phyloP scores from a whole-genome alignment of 2,113 vertebrate genomes.

The Enhydra lutris region DNA sequence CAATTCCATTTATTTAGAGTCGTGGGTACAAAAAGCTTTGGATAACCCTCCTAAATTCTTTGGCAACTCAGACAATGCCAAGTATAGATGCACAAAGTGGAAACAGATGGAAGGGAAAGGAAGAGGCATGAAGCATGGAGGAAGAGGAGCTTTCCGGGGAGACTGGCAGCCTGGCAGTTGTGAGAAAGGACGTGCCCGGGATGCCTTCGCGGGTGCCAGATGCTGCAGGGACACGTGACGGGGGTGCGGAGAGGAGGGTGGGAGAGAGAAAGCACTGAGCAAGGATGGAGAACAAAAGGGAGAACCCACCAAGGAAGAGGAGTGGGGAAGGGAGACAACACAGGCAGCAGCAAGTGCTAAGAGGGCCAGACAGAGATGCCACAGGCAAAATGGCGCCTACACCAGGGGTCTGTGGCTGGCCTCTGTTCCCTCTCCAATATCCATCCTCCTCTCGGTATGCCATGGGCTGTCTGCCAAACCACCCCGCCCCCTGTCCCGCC shows the following conservation, averaged over 20 bases:
- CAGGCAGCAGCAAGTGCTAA: not conserved
- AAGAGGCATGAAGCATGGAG: not conserved
- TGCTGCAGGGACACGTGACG: not conserved
- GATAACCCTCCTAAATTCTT: not conserved
- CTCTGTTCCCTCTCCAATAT: not conserved
- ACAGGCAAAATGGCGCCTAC: no score
- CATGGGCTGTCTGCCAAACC: not conserved
- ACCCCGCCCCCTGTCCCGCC: rapidly evolving
- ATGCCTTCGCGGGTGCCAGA: not conserved
- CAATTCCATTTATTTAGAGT: slow-evolving; percentile 1
- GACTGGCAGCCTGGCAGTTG: not conserved
- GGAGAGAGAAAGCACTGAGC: not conserved
- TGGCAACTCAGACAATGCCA: not conserved
- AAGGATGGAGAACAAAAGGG: not conserved
- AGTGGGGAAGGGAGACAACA: not conserved
- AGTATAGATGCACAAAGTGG: not conserved
- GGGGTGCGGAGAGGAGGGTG: no score
- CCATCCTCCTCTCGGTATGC: not conserved
- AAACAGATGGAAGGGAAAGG: not conserved
- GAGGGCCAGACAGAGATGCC: not conserved
- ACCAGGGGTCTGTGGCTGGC: not conserved
- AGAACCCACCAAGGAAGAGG: not conserved
- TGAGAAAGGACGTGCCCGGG: not conserved
- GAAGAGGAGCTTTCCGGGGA: not conserved
- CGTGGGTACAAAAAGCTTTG: not conserved